phyloP scores from a whole-genome alignment of 2,888 invertebrate species.

The Allacma fusca region DNA sequence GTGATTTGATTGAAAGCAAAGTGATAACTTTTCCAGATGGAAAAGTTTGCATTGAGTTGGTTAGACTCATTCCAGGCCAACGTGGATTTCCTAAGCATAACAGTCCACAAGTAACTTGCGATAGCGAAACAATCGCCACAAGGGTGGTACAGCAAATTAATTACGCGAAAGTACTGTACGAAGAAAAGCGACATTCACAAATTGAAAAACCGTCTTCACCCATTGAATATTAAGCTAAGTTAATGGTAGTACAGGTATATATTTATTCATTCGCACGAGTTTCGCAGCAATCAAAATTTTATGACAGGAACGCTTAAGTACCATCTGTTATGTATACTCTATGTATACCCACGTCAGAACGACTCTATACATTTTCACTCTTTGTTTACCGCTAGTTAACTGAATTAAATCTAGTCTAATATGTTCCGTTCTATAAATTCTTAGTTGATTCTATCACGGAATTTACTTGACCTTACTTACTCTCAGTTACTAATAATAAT shows the following conservation, averaged over 20 bases:
- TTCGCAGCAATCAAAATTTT: neutral
- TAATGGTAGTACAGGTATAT: neutral
- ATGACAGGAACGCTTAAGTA: too few relatives aligned
- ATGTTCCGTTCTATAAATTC: too few relatives aligned
- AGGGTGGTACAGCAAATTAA: slow-evolving; percentile 84
- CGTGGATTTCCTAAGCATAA: slow-evolving; percentile 65
- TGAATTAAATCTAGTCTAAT: too few relatives aligned
- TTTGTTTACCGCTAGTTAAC: too few relatives aligned
- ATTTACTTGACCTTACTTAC: too few relatives aligned
- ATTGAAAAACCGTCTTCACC: slow-evolving; percentile 40
- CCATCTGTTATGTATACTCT: too few relatives aligned
- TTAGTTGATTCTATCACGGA: too few relatives aligned
- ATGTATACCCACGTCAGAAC: too few relatives aligned
- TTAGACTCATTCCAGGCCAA: slow-evolving; percentile 66
- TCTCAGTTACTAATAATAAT: too few relatives aligned
- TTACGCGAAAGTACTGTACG: slow-evolving; percentile 84
- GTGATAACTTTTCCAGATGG: slow-evolving; percentile 67
- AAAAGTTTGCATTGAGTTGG: slow-evolving; percentile 65
- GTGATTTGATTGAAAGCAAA: slow-evolving; percentile 74
- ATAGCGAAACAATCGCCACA: slow-evolving; percentile 74
- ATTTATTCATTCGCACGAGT: neutral
- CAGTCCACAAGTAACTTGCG: slow-evolving; percentile 80
- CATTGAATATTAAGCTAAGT: slow-evolving; percentile 34
- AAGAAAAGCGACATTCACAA: slow-evolving; percentile 79
- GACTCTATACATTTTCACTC: too few relatives aligned